These are phyloP conservation scores for Scomber japonicus DNA, from an alignment of 2,113 vertebrate genomes.

Conservation along the genomic window DNA sequence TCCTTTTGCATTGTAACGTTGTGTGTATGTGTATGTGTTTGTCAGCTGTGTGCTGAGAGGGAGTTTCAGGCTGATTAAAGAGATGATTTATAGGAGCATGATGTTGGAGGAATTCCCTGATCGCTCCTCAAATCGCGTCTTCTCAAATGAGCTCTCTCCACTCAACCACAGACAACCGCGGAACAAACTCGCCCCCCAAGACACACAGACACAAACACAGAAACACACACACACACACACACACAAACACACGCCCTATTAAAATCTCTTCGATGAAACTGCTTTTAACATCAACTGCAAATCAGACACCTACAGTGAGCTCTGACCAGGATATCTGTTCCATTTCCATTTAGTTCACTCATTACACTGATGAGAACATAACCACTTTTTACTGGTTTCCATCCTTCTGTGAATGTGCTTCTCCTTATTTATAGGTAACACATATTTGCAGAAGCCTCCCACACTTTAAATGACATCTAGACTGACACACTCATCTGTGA, in stretches of 20 bases:
- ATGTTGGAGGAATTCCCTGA: conserved; percentile 80
- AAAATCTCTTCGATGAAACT: conserved; percentile 34
- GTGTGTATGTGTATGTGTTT: conserved; percentile 63
- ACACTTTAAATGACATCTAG: conserved; percentile 9
- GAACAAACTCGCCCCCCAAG: conserved; percentile 51
- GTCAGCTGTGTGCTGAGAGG: conserved; percentile 65
- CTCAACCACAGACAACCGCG: conserved; percentile 67
- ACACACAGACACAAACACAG: conserved; percentile 9
- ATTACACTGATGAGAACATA: neutral
- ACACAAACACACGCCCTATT: conserved; percentile 11
- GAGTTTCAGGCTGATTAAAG: conserved; percentile 82
- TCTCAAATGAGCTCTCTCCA: conserved; percentile 70
- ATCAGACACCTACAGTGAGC: conserved; percentile 23
- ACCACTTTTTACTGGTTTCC: neutral
- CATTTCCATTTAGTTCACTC: neutral
- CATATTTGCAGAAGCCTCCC: conserved; percentile 14
- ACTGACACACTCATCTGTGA: neutral
- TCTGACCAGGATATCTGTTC: conserved; percentile 18
- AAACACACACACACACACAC: neutral
- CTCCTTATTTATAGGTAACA: neutral
- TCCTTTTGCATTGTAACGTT: conserved; percentile 50
- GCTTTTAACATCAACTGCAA: conserved; percentile 25
- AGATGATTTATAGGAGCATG: conserved; percentile 81
- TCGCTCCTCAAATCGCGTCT: conserved; percentile 74
- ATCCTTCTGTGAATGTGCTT: neutral